Evolutionary conservation across 2,888 invertebrate species (phyloP).

Genomic region (Alloplasta piceator): DNA sequence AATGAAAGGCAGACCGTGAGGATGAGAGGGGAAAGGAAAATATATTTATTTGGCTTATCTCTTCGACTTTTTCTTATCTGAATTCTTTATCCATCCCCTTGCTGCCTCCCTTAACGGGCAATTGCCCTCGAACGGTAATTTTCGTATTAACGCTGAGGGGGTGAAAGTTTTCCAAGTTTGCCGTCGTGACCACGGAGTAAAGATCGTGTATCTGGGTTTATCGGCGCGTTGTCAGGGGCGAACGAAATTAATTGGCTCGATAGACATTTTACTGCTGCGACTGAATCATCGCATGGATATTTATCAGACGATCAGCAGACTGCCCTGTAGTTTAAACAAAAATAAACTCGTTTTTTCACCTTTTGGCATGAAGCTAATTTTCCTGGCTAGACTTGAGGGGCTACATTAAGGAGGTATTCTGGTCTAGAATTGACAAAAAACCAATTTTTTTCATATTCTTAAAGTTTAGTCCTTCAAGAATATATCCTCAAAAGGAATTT

Average conservation of each 20-base stretch:
- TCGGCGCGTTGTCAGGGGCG: neutral
- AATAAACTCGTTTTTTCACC: too few relatives aligned
- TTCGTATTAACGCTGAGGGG: conserved; percentile 54
- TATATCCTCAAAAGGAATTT: too few relatives aligned
- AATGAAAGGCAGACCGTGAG: conserved; percentile 27
- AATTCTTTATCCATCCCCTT: conserved; percentile 58
- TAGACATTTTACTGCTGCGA: neutral
- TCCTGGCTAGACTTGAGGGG: too few relatives aligned
- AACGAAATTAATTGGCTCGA: conserved; percentile 46
- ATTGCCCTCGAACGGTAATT: conserved; percentile 50
- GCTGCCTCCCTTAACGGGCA: conserved; percentile 46
- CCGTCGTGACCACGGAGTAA: neutral
- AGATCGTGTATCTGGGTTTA: conserved; percentile 33
- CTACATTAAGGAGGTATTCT: too few relatives aligned
- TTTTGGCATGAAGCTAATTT: too few relatives aligned
- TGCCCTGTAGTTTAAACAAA: too few relatives aligned
- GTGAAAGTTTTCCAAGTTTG: conserved; percentile 41
- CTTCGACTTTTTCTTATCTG: conserved; percentile 47
- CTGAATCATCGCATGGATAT: conserved; percentile 14
- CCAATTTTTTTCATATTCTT: too few relatives aligned
- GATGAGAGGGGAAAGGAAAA: neutral
- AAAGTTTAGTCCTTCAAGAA: too few relatives aligned
- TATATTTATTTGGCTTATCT: conserved; percentile 51
- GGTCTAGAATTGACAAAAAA: too few relatives aligned
- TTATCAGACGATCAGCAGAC: too few relatives aligned